Base-by-base conservation (phyloP, 2,888 invertebrate species). In the Xestia ashworthii region DNA sequence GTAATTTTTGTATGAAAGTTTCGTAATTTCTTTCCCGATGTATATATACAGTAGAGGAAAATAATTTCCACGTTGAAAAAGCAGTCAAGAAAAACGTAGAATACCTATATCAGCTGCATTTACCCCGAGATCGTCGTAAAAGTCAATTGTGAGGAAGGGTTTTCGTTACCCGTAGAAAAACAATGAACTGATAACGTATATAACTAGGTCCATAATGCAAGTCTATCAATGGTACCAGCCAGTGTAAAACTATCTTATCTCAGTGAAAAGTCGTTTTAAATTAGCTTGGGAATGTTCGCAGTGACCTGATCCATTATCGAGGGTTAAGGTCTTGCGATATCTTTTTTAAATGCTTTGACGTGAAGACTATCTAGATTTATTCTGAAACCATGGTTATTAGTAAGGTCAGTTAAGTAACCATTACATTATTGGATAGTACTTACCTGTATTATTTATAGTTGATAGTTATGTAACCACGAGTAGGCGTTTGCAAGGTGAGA, bases 21-120 rank as follows among this genome's bases (percentile, higher is more conserved):
- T 60, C 38, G 25, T 60, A 53, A 82, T 38, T 66, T 78, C n/a
- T 11, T 66, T 65, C 3, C 22, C 11, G 32, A 46, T n/a, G n/a
- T n/a, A n/a, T n/a, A n/a, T n/a, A n/a, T 11, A n/a, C 53, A 55
- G 50, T 67, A 22, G 25, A 68, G 14, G 62, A 78, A 38, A 44
- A 60, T 48, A 66, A 79, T 50, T 53, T 68, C 19, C 14, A 75
- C 16, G 55, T 55, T 81, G 50, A 32, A 50, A 81, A 48, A 11
- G 44, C 6, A 76, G 44, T 50, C 11, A 62, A 48, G 79, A 62
- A 81, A 73, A 84, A 69, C 67, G 44, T 80, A 58, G 60, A 46
- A 64, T 64, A 46, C 71, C 81, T 70, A 44, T 41, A 84, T 80
- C 84, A 74, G 84, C 84, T 74, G 81, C 84, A 84, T 84, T 84